phyloP scores from a whole-genome alignment of 2,888 invertebrate species.

The Odontomyia ornata region DNA sequence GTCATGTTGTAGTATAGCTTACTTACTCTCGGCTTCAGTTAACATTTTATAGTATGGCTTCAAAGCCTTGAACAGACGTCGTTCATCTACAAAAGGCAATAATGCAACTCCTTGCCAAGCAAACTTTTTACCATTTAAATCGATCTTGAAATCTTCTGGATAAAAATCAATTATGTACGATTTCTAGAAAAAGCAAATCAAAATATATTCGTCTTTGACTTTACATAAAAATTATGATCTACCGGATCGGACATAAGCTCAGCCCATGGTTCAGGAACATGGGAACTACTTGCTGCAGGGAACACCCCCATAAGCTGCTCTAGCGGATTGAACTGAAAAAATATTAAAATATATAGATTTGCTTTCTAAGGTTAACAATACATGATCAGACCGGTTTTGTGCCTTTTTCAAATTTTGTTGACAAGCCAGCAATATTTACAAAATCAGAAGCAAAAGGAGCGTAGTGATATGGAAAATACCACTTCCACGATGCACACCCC shows the following conservation, averaged over 20 bases:
- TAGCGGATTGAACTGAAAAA: constrained; percentile 86
- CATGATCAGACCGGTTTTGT: constrained; percentile 81
- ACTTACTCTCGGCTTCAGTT: constrained; percentile 84
- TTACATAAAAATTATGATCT: constrained; percentile 57
- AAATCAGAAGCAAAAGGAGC: constrained; percentile 99
- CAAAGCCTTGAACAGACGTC: constrained; percentile 83
- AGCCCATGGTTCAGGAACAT: constrained; percentile 94
- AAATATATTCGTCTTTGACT: constrained; percentile 25
- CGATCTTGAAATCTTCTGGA: constrained; percentile 96
- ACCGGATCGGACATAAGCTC: constrained; percentile 91
- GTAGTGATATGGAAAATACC: constrained; percentile 99
- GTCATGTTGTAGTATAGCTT: too few relatives aligned
- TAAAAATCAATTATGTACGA: constrained; percentile 99
- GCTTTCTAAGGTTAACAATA: neutral
- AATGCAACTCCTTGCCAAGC: constrained; percentile 99
- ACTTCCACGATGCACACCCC: constrained; percentile 99
- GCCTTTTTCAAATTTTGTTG: constrained; percentile 85
- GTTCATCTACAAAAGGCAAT: constrained; percentile 97
- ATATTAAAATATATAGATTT: neutral
- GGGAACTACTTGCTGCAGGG: constrained; percentile 94
- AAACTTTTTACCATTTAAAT: constrained; percentile 98
- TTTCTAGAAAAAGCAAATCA: constrained; percentile 65
- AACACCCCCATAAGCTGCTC: constrained; percentile 99
- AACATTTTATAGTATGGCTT: constrained; percentile 81
- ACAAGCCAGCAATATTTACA: constrained; percentile 85